A percentile compares a stretch with the other conserved stretches of the same genome.
Conservation (phyloP, 1,140 invertebrate genomes). For the Leguminivora glycinivorella region DNA sequence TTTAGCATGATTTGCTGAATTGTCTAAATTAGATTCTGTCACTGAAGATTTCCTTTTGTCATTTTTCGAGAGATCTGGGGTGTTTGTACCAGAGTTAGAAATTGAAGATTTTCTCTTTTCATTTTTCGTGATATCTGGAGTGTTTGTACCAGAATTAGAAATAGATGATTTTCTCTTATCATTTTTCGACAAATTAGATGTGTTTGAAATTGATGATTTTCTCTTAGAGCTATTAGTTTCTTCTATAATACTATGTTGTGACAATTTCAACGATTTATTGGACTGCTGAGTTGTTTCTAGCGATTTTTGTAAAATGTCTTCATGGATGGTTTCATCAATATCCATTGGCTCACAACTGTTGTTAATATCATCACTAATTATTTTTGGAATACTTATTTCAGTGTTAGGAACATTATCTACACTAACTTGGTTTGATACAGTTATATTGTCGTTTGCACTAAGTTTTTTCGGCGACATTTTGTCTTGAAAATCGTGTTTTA, state of each 20-base stretch:
- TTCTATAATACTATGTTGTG: not conserved
- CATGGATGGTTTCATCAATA: constrained; percentile 64
- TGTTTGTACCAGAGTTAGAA: not conserved
- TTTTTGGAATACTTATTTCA: constrained; percentile 30
- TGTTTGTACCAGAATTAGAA: not conserved
- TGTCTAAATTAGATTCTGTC: not conserved
- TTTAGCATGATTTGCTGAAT: not conserved
- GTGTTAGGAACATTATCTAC: not conserved
- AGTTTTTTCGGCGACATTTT: not conserved
- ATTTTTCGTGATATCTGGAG: constrained; percentile 5
- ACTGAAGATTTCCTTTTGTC: constrained; percentile 22
- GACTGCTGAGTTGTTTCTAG: not conserved
- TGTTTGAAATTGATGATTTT: constrained; percentile 8
- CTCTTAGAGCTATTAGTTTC: constrained; percentile 3
- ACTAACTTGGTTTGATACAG: not conserved
- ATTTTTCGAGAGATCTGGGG: not conserved
- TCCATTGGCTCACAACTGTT: constrained; percentile 67
- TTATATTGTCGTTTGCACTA: not conserved
- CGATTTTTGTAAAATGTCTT: constrained; percentile 38
- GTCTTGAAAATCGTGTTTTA: constrained; percentile 39
- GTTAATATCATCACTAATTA: constrained; percentile 32
- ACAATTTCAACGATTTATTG: not conserved
- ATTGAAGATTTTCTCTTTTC: constrained; percentile 29
- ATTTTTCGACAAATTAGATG: not conserved
- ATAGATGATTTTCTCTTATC: not conserved